Conservation (phyloP, 1,140 invertebrate genomes). For the Dendroctonus ponderosae region DNA sequence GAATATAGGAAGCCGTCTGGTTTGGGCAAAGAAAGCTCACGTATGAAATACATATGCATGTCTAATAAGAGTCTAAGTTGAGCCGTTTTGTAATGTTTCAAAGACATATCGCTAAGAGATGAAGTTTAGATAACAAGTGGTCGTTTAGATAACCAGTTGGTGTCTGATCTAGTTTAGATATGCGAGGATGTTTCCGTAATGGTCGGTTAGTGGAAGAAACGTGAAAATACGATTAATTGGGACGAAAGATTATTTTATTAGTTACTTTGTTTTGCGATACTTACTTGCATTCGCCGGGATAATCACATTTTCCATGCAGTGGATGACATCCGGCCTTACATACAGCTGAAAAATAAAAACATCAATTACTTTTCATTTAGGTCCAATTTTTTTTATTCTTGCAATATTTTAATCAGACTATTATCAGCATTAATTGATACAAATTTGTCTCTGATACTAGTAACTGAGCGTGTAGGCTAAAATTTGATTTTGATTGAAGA, state of each 20-base stretch:
- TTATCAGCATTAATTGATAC: too few relatives aligned
- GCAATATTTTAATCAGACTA: too few relatives aligned
- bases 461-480: too few relatives aligned
- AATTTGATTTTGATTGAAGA: too few relatives aligned
- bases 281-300: constrained; percentile 86
- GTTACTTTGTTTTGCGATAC: constrained; percentile 46
- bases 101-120: not conserved
- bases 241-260: too few relatives aligned
- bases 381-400: too few relatives aligned
- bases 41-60: too few relatives aligned
- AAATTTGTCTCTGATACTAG: too few relatives aligned
- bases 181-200: too few relatives aligned
- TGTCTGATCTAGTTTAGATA: too few relatives aligned
- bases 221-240: too few relatives aligned
- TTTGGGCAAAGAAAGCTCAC: not conserved
- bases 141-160: not conserved
- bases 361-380: constrained; percentile 2
- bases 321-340: constrained; percentile 88
- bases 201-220: too few relatives aligned
- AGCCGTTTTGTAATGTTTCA: constrained; percentile 3
- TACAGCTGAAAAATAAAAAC: constrained; percentile 66
- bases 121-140: not conserved
- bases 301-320: constrained; percentile 82
- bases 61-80: not conserved
- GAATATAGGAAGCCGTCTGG: not conserved